Evolutionary conservation across 2,888 invertebrate genomes (phyloP).

Genomic region (Acleris sparsana): DNA sequence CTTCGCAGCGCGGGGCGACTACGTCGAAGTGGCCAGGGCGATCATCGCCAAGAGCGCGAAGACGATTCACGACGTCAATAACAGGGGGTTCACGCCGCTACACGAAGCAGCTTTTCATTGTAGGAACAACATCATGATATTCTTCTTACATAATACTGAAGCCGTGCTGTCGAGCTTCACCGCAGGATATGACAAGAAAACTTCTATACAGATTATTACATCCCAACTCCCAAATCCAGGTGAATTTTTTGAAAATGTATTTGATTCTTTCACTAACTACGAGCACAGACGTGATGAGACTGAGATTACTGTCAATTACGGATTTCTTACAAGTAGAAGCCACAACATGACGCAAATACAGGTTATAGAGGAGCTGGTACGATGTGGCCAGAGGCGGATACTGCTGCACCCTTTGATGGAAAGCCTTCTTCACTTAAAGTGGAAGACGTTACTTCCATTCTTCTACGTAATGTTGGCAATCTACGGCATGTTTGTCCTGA

Average conservation of each 20-base stretch:
- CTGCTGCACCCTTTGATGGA: conserved; percentile 68
- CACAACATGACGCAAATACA: conserved; percentile 46
- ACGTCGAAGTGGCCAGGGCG: conserved; percentile 40
- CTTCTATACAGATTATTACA: conserved; percentile 54
- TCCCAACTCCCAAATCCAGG: conserved; percentile 56
- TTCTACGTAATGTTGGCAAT: conserved; percentile 57
- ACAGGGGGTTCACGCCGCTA: conserved; percentile 41
- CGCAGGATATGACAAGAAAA: conserved; percentile 25
- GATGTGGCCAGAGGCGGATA: conserved; percentile 53
- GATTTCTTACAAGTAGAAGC: conserved; percentile 51
- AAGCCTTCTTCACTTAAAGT: conserved; percentile 66
- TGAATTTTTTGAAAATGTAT: conserved; percentile 53
- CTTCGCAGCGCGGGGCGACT: conserved; percentile 45
- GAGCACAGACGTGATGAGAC: conserved; percentile 41
- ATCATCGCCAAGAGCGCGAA: conserved; percentile 41
- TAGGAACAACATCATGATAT: conserved; percentile 64
- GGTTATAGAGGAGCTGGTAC: conserved; percentile 55
- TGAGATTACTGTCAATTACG: conserved; percentile 35
- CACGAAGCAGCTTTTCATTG: conserved; percentile 62
- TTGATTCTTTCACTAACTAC: conserved; percentile 57
- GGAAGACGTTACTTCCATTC: conserved; percentile 59
- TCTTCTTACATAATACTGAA: conserved; percentile 42
- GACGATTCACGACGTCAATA: conserved; percentile 41
- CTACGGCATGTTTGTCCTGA: conserved; percentile 58
- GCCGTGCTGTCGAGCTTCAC: conserved; percentile 44